These are phyloP conservation scores for Eolophus roseicapilla DNA, from an alignment of 2,113 vertebrate genomes.

Conservation along the genomic window DNA sequence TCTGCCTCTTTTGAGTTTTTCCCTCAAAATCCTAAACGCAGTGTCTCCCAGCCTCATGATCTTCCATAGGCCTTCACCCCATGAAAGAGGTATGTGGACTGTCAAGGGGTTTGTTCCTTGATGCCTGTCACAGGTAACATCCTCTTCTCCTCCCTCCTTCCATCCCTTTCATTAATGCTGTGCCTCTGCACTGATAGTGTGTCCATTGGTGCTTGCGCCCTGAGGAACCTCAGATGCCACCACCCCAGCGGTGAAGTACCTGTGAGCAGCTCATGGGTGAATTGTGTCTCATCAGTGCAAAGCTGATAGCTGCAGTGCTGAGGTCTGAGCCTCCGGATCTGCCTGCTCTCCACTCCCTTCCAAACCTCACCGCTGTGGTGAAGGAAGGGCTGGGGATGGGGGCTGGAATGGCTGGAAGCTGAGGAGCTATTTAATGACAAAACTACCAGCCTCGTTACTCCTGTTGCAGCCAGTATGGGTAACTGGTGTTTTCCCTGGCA, in stretches of 20 bases:
- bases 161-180: background rate
- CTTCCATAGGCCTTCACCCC: background rate
- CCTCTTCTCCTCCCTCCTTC: background rate
- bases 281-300: background rate
- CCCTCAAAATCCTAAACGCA: background rate
- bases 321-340: background rate
- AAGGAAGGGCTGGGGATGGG: background rate
- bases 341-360: background rate
- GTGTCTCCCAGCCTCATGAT: background rate
- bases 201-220: background rate
- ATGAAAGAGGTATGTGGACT: background rate
- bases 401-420: background rate
- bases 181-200: background rate
- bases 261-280: accelerated
- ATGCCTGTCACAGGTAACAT: background rate
- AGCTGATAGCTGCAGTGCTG: background rate
- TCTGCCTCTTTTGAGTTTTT: background rate
- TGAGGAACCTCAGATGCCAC: background rate
- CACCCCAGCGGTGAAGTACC: background rate
- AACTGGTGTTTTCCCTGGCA: background rate
- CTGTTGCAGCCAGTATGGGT: background rate
- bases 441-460: background rate
- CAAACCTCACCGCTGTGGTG: accelerated
- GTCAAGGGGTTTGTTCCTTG: background rate
- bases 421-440: background rate